Evolutionary conservation across 2,797 vertebrate species (phyloP).

Genomic region (Acanthurus leucopareius): DNA sequence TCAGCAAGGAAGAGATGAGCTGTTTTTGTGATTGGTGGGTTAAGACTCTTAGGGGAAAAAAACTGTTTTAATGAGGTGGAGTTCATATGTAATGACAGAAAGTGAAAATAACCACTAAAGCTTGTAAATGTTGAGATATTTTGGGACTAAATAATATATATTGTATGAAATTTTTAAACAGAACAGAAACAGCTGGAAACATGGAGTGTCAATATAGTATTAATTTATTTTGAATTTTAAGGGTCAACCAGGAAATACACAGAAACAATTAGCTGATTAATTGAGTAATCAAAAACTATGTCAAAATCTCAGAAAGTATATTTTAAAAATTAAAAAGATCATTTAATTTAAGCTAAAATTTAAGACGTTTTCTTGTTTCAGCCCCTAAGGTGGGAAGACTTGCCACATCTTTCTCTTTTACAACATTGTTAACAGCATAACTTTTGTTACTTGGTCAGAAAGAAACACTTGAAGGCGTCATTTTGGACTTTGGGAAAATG

Average conservation of each 20-base stretch:
- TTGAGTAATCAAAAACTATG: too few species aligned
- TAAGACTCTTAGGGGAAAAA: not conserved
- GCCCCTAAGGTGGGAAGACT: not conserved
- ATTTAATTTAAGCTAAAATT: too few species aligned
- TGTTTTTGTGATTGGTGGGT: not conserved
- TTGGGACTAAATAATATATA: not conserved
- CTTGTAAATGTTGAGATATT: too few species aligned
- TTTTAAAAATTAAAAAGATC: too few species aligned
- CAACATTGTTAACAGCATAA: not conserved
- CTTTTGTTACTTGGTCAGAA: not conserved
- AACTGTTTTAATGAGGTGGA: not conserved
- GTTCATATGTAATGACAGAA: not conserved
- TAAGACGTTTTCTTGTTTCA: too few species aligned
- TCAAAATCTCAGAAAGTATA: not conserved
- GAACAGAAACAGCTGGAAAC: not conserved
- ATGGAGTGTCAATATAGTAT: not conserved
- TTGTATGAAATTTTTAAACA: not conserved
- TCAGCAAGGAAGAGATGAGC: not conserved
- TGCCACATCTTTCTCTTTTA: not conserved
- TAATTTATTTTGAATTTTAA: not conserved
- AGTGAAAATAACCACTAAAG: not conserved
- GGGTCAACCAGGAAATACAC: too few species aligned
- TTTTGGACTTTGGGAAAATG: rapidly evolving
- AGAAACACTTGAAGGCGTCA: not conserved
- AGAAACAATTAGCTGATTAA: not conserved